Evolutionary conservation across 2,888 invertebrate species (phyloP).

Genomic region (Antitype chi): DNA sequence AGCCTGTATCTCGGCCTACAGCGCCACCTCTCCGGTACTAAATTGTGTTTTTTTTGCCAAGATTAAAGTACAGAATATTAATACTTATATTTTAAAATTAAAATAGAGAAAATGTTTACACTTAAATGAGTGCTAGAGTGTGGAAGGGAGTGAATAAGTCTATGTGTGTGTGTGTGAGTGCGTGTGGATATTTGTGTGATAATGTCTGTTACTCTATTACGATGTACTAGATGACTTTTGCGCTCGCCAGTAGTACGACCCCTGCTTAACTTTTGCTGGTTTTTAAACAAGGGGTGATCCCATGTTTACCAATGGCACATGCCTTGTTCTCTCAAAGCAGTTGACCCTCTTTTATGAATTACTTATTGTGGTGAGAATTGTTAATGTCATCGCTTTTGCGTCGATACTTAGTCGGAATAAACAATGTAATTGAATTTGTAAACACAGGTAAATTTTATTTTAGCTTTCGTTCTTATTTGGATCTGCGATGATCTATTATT

Average conservation of each 20-base stretch:
- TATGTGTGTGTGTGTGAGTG: too few relatives aligned
- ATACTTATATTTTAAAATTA: too few relatives aligned
- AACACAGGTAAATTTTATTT: background rate
- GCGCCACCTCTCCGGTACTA: too few relatives aligned
- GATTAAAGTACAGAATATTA: too few relatives aligned
- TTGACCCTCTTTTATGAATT: slow-evolving; percentile 37
- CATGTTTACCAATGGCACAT: slow-evolving; percentile 41
- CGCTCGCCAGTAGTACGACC: background rate
- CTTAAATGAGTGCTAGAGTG: too few relatives aligned
- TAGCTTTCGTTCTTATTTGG: background rate
- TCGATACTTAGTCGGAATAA: background rate
- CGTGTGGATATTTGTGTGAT: too few relatives aligned
- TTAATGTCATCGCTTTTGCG: slow-evolving; percentile 10
- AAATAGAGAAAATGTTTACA: too few relatives aligned
- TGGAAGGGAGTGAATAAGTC: too few relatives aligned
- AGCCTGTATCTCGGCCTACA: too few relatives aligned
- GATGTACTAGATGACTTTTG: background rate
- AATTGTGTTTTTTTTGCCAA: too few relatives aligned
- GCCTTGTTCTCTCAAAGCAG: slow-evolving; percentile 9
- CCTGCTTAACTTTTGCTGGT: background rate
- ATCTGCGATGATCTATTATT: background rate
- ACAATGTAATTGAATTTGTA: background rate
- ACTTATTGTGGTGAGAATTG: slow-evolving; percentile 11
- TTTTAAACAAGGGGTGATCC: slow-evolving; percentile 15
- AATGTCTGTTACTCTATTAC: too few relatives aligned